Conservation (phyloP, 2,797 vertebrate species). For the Argya squamiceps region DNA sequence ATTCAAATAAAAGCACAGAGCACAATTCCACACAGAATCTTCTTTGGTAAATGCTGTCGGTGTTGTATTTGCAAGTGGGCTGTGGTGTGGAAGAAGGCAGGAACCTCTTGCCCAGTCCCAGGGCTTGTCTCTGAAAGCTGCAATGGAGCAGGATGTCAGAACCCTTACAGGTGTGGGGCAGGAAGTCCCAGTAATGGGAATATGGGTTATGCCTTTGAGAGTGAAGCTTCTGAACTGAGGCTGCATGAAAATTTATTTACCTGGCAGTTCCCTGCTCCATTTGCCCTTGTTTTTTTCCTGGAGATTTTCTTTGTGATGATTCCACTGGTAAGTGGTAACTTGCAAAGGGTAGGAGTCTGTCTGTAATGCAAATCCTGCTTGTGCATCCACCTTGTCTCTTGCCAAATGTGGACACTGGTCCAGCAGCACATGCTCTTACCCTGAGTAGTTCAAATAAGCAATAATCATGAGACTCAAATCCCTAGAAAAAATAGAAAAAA, state of each 20-base stretch:
- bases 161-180: background rate
- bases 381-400: background rate
- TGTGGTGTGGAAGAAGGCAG: background rate
- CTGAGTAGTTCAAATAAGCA: background rate
- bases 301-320: background rate
- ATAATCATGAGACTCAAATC: background rate
- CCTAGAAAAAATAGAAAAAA: background rate
- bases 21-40: background rate
- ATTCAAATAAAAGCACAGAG: background rate
- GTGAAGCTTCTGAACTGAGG: background rate
- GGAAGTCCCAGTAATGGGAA: background rate
- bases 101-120: background rate
- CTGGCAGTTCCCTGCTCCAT: background rate
- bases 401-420: background rate
- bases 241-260: background rate
- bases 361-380: background rate
- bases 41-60: background rate
- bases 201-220: background rate
- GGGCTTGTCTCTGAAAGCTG: background rate
- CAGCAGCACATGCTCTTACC: background rate
- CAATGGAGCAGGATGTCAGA: background rate
- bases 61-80: background rate
- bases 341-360: accelerated
- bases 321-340: background rate
- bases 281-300: background rate